A percentile compares a stretch with the other conserved stretches of the same genome.
These are phyloP conservation scores for Anadara kagoshimensis DNA, from an alignment of 1,140 invertebrate species.

Conservation along the genomic window DNA sequence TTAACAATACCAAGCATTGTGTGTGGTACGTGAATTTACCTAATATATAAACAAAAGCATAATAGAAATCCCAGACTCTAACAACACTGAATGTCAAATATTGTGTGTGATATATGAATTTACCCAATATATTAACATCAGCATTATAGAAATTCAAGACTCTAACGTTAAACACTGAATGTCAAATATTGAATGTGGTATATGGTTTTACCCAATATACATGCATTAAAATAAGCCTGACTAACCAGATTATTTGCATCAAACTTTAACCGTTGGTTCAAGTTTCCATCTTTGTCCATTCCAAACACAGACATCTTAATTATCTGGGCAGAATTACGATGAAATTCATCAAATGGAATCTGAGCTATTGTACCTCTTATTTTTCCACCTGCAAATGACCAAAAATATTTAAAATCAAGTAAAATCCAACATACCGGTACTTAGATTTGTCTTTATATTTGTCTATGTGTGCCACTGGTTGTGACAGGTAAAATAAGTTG, in stretches of 20 bases:
- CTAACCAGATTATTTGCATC: constrained; percentile 62
- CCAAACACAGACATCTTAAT: constrained; percentile 69
- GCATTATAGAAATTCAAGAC: no score
- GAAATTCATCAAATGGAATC: constrained; percentile 70
- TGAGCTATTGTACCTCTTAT: constrained; percentile 66
- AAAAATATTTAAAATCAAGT: not conserved
- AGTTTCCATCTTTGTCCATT: constrained; percentile 36
- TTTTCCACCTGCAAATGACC: constrained; percentile 53
- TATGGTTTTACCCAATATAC: not conserved
- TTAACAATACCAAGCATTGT: not conserved
- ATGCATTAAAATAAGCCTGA: no score
- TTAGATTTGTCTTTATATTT: no score
- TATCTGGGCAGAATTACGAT: constrained; percentile 65
- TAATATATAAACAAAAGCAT: not conserved
- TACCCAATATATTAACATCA: not conserved
- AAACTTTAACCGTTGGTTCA: constrained; percentile 51
- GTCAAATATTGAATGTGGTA: not conserved
- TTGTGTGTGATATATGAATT: not conserved
- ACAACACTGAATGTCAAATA: no score
- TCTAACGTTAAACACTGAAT: no score
- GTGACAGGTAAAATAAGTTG: no score
- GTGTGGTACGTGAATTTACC: not conserved
- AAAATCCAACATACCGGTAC: no score
- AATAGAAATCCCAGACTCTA: no score
- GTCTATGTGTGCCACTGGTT: no score